phyloP scores from a whole-genome alignment of 37 sponge, comb jelly and placozoan species.

The Oscarella lobularis region DNA sequence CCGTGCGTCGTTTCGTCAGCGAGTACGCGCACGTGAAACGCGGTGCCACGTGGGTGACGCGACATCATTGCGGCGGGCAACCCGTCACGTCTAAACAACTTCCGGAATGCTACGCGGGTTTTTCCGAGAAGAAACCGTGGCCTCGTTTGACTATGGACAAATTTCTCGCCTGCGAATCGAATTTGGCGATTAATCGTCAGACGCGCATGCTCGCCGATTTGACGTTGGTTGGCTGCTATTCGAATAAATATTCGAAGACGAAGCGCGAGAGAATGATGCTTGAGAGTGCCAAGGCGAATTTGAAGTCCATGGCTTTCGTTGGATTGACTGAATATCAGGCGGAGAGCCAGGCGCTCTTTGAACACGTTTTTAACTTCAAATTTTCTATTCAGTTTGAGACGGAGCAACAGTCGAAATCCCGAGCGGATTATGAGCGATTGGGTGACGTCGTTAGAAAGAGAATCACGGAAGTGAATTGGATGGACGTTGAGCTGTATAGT shows the following conservation, averaged over 20 bases:
- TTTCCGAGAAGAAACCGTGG: constrained; percentile 33
- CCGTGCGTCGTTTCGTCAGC: constrained; percentile 62
- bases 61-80: constrained; percentile 18
- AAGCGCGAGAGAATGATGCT: not conserved
- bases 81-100: constrained; percentile 9
- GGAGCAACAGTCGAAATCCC: not conserved
- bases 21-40: constrained; percentile 68
- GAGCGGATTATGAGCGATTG: not conserved
- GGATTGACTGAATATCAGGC: not conserved
- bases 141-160: constrained; percentile 28
- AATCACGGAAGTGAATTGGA: not conserved
- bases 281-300: not conserved
- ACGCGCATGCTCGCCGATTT: constrained; percentile 61
- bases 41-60: constrained; percentile 48
- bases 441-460: not conserved
- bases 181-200: constrained; percentile 74
- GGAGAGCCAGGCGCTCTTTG: not conserved
- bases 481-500: not conserved
- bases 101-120: constrained; percentile 62
- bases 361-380: not conserved
- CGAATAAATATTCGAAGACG: not conserved
- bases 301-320: not conserved
- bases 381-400: not conserved
- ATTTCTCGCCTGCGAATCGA: constrained; percentile 55
- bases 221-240: constrained; percentile 40